phyloP scores from a whole-genome alignment of 35 echinoderm and acorn worm species.

The Amphiura filiformis region DNA sequence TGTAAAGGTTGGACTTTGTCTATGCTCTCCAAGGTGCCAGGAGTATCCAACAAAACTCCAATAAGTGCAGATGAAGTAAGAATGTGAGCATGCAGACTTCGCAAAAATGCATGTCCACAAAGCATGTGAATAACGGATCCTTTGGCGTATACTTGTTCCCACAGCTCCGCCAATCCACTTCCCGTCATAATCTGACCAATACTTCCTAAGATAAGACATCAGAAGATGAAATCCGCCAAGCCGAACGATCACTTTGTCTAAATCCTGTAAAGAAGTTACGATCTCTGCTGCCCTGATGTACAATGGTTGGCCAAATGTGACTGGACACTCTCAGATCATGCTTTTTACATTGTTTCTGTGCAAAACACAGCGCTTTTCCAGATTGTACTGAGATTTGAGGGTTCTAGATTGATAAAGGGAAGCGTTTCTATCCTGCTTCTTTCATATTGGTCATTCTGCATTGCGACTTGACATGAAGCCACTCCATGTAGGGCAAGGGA shows the following conservation, averaged over 20 bases:
- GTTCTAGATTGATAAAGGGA: slow-evolving; percentile 52
- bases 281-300: slow-evolving; percentile 47
- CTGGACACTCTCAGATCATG: slow-evolving; percentile 53
- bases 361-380: slow-evolving; percentile 44
- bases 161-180: slow-evolving; percentile 49
- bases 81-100: slow-evolving; percentile 31
- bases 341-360: slow-evolving; percentile 51
- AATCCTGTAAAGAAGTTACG: slow-evolving; percentile 16
- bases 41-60: slow-evolving; percentile 24
- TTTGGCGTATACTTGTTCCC: slow-evolving; percentile 58
- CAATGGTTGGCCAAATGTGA: slow-evolving; percentile 59
- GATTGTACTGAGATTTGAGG: slow-evolving; percentile 53
- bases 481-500: slow-evolving; percentile 15
- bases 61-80: slow-evolving; percentile 53
- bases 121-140: slow-evolving; percentile 47
- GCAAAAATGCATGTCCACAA: slow-evolving; percentile 45
- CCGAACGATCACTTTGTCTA: slow-evolving; percentile 34
- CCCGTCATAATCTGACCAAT: slow-evolving; percentile 64
- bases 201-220: slow-evolving; percentile 32
- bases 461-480: neutral
- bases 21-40: slow-evolving; percentile 29
- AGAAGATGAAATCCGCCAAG: slow-evolving; percentile 67
- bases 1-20: slow-evolving; percentile 32
- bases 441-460: slow-evolving; percentile 7
- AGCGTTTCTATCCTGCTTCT: slow-evolving; percentile 22